Percentiles rank a stretch among this genome's conserved stretches.
These are phyloP conservation scores for Patiria miniata DNA, from an alignment of 35 echinoderm and acorn worm genomes.

Conservation along the genomic window DNA sequence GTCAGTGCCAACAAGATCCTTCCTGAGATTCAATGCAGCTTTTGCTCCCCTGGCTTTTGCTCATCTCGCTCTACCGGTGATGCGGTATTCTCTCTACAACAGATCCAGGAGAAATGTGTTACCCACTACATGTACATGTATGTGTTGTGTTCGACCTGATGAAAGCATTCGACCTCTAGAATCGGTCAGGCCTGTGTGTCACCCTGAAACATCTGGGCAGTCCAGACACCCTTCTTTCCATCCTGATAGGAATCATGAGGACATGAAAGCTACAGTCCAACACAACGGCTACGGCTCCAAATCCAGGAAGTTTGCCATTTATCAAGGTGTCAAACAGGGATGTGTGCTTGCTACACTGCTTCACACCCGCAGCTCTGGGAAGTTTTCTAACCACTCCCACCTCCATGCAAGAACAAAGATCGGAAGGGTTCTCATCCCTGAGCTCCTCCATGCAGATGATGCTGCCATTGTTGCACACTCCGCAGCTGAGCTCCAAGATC, in stretches of 20 bases:
- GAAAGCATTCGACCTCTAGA: neutral
- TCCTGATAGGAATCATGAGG: neutral
- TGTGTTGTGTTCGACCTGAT: neutral
- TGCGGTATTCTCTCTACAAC: neutral
- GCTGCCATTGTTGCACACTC: neutral
- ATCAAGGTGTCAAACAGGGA: neutral
- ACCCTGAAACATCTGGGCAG: neutral
- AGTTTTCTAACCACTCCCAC: neutral
- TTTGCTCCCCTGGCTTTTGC: neutral
- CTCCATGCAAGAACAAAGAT: neutral
- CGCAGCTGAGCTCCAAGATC: neutral
- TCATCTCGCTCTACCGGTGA: neutral
- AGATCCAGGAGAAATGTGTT: conserved; percentile 23
- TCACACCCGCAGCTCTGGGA: conserved; percentile 13
- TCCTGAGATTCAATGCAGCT: too few species aligned
- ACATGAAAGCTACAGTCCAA: neutral
- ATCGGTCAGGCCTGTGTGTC: neutral
- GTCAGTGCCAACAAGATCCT: conserved; percentile 31
- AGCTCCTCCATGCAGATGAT: conserved; percentile 15
- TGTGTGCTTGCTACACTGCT: conserved; percentile 10
- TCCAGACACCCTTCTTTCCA: neutral
- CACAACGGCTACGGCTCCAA: conserved; percentile 31
- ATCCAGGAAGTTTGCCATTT: neutral
- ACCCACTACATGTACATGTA: neutral
- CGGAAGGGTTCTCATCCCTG: neutral